A percentile compares a stretch with the other conserved stretches of the same genome.
Evolutionary conservation across 2,888 invertebrate genomes (phyloP).

Genomic region (Cephalotes varians): DNA sequence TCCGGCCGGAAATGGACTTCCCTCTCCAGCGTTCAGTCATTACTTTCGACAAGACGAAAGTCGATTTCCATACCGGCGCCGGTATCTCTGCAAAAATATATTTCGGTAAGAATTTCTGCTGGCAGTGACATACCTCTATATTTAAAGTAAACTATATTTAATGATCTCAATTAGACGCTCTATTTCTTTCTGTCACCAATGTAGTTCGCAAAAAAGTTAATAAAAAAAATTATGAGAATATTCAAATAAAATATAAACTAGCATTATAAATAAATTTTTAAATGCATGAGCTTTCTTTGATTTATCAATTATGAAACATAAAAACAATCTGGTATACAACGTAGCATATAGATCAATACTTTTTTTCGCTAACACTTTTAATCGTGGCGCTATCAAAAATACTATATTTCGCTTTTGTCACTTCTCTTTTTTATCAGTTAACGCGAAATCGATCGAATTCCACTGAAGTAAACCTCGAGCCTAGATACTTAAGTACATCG

Average conservation of each 20-base stretch:
- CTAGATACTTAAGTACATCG: slow-evolving; percentile 72
- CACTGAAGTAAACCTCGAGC: slow-evolving; percentile 65
- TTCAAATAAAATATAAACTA: neutral
- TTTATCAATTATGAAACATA: neutral
- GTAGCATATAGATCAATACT: neutral
- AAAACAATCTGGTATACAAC: neutral
- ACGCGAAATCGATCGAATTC: slow-evolving; percentile 78
- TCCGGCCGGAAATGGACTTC: slow-evolving; percentile 46
- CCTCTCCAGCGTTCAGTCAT: slow-evolving; percentile 3
- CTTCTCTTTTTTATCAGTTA: slow-evolving; percentile 54
- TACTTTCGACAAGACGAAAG: neutral
- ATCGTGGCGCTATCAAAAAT: neutral
- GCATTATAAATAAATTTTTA: neutral
- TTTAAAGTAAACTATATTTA: slow-evolving; percentile 4
- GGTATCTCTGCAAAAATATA: neutral
- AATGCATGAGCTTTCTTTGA: neutral
- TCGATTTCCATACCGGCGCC: slow-evolving; percentile 14
- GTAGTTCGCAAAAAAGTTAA: neutral
- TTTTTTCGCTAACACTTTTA: neutral
- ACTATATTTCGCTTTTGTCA: slow-evolving; percentile 43
- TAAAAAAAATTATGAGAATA: neutral
- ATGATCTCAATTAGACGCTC: neutral
- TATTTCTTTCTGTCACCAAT: neutral
- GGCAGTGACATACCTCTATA: neutral
- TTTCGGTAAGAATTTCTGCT: neutral